These are phyloP conservation scores for Spizella passerina DNA, from an alignment of 2,797 vertebrate species.

Conservation along the genomic window DNA sequence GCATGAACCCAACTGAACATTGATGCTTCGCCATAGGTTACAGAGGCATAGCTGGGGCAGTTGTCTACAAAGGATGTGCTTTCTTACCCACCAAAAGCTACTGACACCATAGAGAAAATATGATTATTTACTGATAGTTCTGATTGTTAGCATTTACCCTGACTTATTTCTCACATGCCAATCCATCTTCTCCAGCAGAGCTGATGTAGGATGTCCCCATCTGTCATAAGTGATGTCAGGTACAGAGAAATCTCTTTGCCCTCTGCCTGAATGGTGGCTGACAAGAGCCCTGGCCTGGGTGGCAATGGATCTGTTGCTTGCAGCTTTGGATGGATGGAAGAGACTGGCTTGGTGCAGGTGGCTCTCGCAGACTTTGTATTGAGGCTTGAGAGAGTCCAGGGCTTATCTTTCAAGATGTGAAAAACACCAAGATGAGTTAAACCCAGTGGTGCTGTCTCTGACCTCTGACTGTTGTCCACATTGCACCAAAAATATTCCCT, in stretches of 20 bases:
- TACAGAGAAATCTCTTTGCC: background rate
- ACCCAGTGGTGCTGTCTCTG: background rate
- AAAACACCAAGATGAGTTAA: background rate
- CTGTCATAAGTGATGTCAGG: background rate
- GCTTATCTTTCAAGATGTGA: background rate
- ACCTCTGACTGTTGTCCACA: background rate
- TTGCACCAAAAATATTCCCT: background rate
- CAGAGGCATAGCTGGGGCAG: background rate
- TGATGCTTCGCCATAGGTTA: background rate
- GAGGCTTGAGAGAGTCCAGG: background rate
- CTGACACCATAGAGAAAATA: background rate
- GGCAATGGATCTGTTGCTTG: background rate
- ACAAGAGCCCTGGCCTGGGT: constrained; percentile 37
- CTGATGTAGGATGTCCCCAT: background rate
- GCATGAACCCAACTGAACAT: background rate
- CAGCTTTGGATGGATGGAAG: background rate
- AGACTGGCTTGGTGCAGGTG: background rate
- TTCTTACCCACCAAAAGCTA: background rate
- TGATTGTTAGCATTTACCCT: background rate
- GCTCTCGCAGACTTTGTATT: background rate
- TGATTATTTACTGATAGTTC: background rate
- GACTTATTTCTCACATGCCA: background rate
- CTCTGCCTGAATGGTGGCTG: constrained; percentile 35
- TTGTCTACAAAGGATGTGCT: background rate
- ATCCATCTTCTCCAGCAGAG: background rate